phyloP scores from a whole-genome alignment of 2,113 vertebrate genomes.

The Corythornis madagascariensis region DNA sequence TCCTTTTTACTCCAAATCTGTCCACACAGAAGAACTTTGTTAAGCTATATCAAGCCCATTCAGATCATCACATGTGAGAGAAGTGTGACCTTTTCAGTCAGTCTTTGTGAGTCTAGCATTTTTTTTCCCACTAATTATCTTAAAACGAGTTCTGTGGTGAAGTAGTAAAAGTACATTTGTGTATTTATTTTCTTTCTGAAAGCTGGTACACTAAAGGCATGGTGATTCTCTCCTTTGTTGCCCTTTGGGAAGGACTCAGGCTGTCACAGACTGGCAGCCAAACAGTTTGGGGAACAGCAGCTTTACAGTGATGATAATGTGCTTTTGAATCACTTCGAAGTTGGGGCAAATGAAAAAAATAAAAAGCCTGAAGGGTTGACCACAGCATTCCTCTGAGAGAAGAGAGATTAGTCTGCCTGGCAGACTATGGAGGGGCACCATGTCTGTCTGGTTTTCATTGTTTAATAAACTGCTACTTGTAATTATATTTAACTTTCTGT shows the following conservation, averaged over 20 bases:
- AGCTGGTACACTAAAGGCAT: conserved; percentile 16
- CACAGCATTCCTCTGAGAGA: background rate
- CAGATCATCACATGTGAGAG: background rate
- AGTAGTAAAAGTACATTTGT: background rate
- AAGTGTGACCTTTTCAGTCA: background rate
- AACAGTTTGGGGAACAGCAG: conserved; percentile 16
- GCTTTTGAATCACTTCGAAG: background rate
- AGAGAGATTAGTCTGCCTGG: background rate
- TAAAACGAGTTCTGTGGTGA: background rate
- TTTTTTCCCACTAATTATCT: background rate
- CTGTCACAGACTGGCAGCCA: conserved; percentile 52
- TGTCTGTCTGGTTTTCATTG: background rate
- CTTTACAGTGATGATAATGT: conserved; percentile 12
- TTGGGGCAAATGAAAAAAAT: background rate
- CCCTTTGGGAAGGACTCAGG: conserved; percentile 22
- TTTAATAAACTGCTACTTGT: background rate
- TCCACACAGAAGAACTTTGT: background rate
- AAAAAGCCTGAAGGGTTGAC: background rate
- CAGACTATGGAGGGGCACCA: background rate
- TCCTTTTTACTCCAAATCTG: background rate
- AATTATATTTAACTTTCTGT: background rate
- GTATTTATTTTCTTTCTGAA: background rate
- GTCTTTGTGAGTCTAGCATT: background rate
- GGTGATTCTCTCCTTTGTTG: conserved; percentile 4
- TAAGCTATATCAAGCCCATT: background rate